phyloP scores from a whole-genome alignment of 30 jellyfish, hydroid and myxozoan genomes.

The Rhopilema esculentum region DNA sequence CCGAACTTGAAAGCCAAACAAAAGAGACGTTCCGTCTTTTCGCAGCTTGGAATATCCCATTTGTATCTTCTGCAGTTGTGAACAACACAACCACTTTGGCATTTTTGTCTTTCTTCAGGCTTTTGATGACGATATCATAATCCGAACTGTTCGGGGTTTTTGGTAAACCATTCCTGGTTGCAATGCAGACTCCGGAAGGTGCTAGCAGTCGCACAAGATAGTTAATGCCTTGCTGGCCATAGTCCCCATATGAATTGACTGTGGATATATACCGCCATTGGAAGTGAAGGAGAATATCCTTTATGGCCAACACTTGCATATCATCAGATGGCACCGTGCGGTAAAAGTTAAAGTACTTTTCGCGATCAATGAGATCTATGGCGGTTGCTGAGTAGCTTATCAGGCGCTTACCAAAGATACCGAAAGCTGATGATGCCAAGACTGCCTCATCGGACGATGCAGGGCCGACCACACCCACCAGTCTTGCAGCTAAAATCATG shows the following conservation, averaged over 20 bases:
- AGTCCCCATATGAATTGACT: conserved; percentile 59
- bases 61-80: conserved; percentile 61
- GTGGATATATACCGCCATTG: conserved; percentile 70
- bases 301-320: conserved; percentile 29
- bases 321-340: conserved; percentile 81
- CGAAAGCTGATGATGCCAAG: conserved; percentile 35
- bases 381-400: conserved; percentile 76
- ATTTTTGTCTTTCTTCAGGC: conserved; percentile 14
- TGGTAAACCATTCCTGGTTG: conserved; percentile 40
- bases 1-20: conserved; percentile 32
- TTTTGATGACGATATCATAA: conserved; percentile 36
- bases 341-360: conserved; percentile 44
- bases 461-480: conserved; percentile 68
- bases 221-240: conserved; percentile 58
- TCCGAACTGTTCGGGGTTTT: conserved; percentile 20
- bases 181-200: conserved; percentile 46
- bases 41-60: conserved; percentile 31
- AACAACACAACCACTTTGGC: conserved; percentile 41
- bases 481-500: background rate
- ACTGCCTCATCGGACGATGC: conserved; percentile 69
- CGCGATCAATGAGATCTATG: conserved; percentile 43
- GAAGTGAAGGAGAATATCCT: conserved; percentile 44
- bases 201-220: conserved; percentile 2
- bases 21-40: background rate
- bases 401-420: conserved; percentile 27